A percentile compares a stretch with the other conserved stretches of the same genome.
Evolutionary conservation across 2,113 vertebrate genomes (phyloP).

Genomic region (Naja naja): DNA sequence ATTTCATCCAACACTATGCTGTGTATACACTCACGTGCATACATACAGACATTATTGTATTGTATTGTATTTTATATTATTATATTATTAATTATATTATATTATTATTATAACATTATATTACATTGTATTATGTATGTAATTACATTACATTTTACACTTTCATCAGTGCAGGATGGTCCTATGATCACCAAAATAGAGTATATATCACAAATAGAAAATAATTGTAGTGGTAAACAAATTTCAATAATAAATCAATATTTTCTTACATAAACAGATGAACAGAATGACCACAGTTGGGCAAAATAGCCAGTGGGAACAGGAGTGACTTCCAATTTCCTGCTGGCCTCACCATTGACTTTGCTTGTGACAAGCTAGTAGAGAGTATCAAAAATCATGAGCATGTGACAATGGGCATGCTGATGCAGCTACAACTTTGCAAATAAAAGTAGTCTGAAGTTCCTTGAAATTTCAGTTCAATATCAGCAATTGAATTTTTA

Average conservation of each 20-base stretch:
- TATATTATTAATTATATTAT: too few species aligned
- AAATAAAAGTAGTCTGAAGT: not conserved
- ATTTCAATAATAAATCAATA: not conserved
- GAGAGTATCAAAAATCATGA: not conserved
- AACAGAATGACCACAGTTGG: not conserved
- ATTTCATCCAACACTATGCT: not conserved
- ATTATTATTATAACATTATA: too few species aligned
- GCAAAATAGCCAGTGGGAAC: not conserved
- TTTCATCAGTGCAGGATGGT: not conserved
- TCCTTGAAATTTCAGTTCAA: not conserved
- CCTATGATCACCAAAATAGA: not conserved
- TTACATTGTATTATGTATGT: too few species aligned
- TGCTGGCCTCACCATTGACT: not conserved
- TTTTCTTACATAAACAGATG: not conserved
- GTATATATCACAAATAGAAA: not conserved
- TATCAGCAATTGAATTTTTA: not conserved
- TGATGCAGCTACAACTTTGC: not conserved
- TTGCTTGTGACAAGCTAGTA: not conserved
- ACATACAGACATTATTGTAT: too few species aligned
- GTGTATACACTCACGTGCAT: too few species aligned
- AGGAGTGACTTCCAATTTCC: not conserved
- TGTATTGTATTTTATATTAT: too few species aligned
- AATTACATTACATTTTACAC: too few species aligned
- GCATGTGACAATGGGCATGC: not conserved
- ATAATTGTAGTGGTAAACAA: not conserved